Conservation (phyloP, 2,797 vertebrate species). For the Pseudochaenichthys georgianus region DNA sequence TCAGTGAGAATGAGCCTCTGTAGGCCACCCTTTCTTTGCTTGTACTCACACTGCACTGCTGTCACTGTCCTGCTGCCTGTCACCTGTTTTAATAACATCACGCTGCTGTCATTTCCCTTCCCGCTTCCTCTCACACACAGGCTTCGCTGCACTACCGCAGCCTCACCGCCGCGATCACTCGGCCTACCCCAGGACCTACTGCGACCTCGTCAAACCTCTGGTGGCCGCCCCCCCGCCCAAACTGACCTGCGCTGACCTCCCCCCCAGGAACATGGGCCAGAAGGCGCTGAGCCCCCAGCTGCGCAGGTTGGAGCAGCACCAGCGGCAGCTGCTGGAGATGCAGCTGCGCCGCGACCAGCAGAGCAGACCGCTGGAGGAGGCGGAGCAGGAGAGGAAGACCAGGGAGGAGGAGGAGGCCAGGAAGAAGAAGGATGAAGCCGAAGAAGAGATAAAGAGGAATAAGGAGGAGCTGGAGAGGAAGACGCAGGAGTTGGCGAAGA, state of each 20-base stretch:
- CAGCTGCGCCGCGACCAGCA: conserved; percentile 80
- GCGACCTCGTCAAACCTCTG: conserved; percentile 66
- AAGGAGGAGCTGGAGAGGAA: conserved; percentile 45
- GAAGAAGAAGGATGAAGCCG: conserved; percentile 69
- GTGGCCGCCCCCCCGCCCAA: conserved; percentile 31
- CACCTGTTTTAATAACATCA: conserved; percentile 57
- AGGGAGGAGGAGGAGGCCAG: conserved; percentile 67
- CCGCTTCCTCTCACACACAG: conserved; percentile 71
- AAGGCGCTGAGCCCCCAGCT: conserved; percentile 80
- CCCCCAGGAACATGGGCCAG: conserved; percentile 66
- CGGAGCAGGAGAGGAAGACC: conserved; percentile 63
- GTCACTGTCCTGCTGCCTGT: conserved; percentile 67
- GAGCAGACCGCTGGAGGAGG: conserved; percentile 69
- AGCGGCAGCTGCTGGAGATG: conserved; percentile 82
- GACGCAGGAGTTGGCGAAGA: conserved; percentile 46
- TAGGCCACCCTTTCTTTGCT: conserved; percentile 50
- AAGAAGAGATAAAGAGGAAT: conserved; percentile 69
- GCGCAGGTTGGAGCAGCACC: conserved; percentile 81
- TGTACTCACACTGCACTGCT: conserved; percentile 73
- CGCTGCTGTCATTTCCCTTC: conserved; percentile 65
- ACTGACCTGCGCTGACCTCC: conserved; percentile 80
- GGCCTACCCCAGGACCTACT: conserved; percentile 65
- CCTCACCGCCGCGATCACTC: conserved; percentile 66
- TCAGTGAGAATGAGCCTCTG: conserved; percentile 31
- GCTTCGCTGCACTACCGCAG: conserved; percentile 66